phyloP scores from a whole-genome alignment of 2,888 invertebrate species.

The Megalurothrips usitatus region DNA sequence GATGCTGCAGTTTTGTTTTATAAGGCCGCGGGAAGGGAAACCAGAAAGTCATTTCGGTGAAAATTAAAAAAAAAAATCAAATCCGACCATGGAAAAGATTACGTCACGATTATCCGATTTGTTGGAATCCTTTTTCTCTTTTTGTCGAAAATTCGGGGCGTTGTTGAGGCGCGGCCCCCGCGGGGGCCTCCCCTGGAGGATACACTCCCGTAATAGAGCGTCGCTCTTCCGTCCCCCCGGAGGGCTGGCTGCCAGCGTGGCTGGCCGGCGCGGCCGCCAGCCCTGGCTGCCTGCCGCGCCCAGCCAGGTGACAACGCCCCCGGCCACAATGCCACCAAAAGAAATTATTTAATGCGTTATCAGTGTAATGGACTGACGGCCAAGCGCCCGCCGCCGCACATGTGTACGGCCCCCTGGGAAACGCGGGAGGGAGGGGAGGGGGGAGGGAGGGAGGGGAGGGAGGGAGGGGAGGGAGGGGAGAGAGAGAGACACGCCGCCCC shows the following conservation, averaged over 20 bases:
- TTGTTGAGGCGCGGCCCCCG: no score
- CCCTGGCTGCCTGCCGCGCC: no score
- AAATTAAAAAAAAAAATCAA: no score
- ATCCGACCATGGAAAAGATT: no score
- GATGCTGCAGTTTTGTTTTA: no score
- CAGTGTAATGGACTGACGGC: constrained; percentile 5
- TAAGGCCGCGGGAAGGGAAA: no score
- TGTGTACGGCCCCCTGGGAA: not conserved
- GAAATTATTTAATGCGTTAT: constrained; percentile 11
- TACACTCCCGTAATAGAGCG: not conserved
- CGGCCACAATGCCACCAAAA: not conserved
- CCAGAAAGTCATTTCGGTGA: no score
- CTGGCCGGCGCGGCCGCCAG: not conserved
- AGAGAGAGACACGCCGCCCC: not conserved
- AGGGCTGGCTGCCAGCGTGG: not conserved
- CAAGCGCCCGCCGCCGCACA: not conserved
- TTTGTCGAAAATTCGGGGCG: no score
- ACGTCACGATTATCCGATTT: no score
- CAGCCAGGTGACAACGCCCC: no score
- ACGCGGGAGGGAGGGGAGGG: not conserved
- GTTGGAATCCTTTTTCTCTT: no score
- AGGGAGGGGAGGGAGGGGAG: not conserved
- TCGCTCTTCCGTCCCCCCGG: not conserved
- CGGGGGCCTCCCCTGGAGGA: no score
- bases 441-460: not conserved